Evolutionary conservation across 2,888 invertebrate genomes (phyloP).

Genomic region (Xylota sylvarum): DNA sequence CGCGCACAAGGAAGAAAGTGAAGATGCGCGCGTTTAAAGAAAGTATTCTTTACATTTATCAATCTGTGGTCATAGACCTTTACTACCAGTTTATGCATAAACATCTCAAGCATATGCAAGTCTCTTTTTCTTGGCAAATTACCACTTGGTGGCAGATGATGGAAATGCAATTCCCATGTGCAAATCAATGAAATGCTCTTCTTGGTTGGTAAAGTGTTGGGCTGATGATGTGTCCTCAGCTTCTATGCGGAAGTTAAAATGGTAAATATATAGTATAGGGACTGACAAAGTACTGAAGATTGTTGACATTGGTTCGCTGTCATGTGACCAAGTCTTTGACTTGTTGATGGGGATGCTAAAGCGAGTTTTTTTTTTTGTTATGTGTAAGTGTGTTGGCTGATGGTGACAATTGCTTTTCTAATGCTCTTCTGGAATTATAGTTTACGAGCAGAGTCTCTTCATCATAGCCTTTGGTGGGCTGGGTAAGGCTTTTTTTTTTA

Average conservation of each 20-base stretch:
- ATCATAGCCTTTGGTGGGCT: background rate
- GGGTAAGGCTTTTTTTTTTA: background rate
- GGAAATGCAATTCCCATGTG: constrained; percentile 55
- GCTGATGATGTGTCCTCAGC: constrained; percentile 25
- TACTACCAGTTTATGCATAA: constrained; percentile 56
- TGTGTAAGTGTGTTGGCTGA: background rate
- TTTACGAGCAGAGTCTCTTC: constrained; percentile 8
- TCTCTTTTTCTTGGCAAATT: constrained; percentile 10
- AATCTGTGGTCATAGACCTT: constrained; percentile 70
- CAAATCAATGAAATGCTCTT: constrained; percentile 54
- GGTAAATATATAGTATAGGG: constrained; percentile 34
- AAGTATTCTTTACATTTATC: constrained; percentile 69
- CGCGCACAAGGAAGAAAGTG: constrained; percentile 67
- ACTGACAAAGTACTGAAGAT: constrained; percentile 58
- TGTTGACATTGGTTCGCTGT: constrained; percentile 67
- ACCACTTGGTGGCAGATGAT: constrained; percentile 60
- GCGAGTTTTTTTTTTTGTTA: background rate
- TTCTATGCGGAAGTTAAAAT: constrained; percentile 70
- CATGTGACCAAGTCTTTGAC: constrained; percentile 53
- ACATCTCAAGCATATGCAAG: constrained; percentile 2
- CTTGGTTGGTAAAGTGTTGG: constrained; percentile 27
- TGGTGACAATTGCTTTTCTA: constrained; percentile 45
- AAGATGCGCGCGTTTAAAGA: constrained; percentile 58
- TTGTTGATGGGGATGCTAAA: constrained; percentile 10
- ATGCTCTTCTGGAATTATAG: constrained; percentile 14